phyloP scores from a whole-genome alignment of 2,888 invertebrate species.

The Gnatocerus cornutus region DNA sequence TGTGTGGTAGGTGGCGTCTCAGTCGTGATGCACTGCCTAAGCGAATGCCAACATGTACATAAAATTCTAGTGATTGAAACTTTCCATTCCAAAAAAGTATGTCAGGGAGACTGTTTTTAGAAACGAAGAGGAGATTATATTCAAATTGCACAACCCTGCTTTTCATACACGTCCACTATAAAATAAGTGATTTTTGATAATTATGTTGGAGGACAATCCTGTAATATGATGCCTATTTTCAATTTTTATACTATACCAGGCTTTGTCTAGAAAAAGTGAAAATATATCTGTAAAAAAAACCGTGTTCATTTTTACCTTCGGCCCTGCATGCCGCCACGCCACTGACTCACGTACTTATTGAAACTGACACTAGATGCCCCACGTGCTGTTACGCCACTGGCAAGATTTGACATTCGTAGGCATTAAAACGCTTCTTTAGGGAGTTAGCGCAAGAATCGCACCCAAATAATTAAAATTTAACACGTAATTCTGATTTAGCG shows the following conservation, averaged over 20 bases:
- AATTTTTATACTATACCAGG: slow-evolving; percentile 66
- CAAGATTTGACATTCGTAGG: too few relatives aligned
- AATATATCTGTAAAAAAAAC: slow-evolving; percentile 47
- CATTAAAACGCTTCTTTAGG: too few relatives aligned
- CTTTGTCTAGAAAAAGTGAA: slow-evolving; percentile 63
- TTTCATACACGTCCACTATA: slow-evolving; percentile 61
- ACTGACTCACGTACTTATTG: too few relatives aligned
- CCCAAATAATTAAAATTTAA: too few relatives aligned
- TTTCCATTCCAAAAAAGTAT: slow-evolving; percentile 47
- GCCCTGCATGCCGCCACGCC: not conserved
- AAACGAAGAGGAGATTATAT: slow-evolving; percentile 29
- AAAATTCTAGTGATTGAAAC: slow-evolving; percentile 45
- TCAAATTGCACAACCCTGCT: slow-evolving; percentile 60
- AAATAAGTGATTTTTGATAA: slow-evolving; percentile 58
- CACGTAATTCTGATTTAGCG: too few relatives aligned
- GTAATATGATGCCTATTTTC: slow-evolving; percentile 61
- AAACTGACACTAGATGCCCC: too few relatives aligned
- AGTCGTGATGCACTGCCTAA: slow-evolving; percentile 27
- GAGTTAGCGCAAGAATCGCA: too few relatives aligned
- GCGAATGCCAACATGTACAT: slow-evolving; percentile 44
- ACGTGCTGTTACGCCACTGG: too few relatives aligned
- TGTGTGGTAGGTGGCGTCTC: slow-evolving; percentile 20
- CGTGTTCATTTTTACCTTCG: slow-evolving; percentile 16
- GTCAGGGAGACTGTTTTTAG: slow-evolving; percentile 40
- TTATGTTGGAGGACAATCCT: slow-evolving; percentile 60